Evolutionary conservation across 2,113 vertebrate genomes (phyloP).

Genomic region (Myrmophylax atrothorax): DNA sequence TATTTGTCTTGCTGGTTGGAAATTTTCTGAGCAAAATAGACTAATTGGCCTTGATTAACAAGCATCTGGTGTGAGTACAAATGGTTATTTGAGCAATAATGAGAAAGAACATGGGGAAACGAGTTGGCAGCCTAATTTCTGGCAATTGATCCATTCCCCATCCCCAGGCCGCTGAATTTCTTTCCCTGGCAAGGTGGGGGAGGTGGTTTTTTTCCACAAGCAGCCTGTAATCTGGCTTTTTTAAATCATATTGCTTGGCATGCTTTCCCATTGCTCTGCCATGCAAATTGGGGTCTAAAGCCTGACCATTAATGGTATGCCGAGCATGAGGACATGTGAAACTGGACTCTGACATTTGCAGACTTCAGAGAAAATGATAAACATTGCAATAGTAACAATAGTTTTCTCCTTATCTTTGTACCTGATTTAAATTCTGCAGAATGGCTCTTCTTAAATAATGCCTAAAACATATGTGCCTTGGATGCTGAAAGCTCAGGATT

Average conservation of each 20-base stretch:
- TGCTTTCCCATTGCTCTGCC: neutral
- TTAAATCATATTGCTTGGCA: neutral
- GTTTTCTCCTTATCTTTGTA: neutral
- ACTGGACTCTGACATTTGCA: neutral
- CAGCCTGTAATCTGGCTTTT: neutral
- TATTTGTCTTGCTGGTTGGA: slow-evolving; percentile 65
- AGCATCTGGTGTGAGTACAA: slow-evolving; percentile 66
- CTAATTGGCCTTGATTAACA: slow-evolving; percentile 72
- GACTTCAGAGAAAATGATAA: neutral
- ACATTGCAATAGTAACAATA: neutral
- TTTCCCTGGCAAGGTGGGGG: slow-evolving; percentile 24
- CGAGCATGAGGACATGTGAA: neutral
- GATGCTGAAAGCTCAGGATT: neutral
- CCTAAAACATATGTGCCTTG: neutral
- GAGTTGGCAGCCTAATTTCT: slow-evolving; percentile 55
- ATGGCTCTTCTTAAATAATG: neutral
- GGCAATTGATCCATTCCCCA: slow-evolving; percentile 38
- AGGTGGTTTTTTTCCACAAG: neutral
- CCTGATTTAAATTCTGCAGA: neutral
- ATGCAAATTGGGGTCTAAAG: neutral
- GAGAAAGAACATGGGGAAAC: slow-evolving; percentile 59
- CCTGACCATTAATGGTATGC: fast-evolving
- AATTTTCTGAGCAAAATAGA: slow-evolving; percentile 67
- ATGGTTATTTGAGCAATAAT: slow-evolving; percentile 69
- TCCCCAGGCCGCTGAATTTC: slow-evolving; percentile 26